phyloP scores from a whole-genome alignment of 35 echinoderm and acorn worm species.

The Eucidaris tribuloides region DNA sequence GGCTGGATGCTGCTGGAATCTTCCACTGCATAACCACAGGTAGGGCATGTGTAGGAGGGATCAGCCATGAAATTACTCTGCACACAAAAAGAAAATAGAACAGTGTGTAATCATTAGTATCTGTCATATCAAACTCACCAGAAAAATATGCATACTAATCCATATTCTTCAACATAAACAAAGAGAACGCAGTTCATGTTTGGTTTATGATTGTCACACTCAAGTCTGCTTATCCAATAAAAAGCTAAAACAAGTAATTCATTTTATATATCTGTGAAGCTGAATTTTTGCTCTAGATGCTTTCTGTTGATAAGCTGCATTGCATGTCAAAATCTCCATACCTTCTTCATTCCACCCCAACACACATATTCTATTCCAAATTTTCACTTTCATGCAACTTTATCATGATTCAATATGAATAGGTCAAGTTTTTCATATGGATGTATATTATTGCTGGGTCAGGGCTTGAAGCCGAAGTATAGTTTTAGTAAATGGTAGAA shows the following conservation, averaged over 20 bases:
- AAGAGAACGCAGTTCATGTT: not conserved
- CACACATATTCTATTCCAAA: too few species aligned
- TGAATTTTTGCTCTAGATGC: too few species aligned
- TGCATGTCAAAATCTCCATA: too few species aligned
- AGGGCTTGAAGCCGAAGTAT: too few species aligned
- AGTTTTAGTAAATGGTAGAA: too few species aligned
- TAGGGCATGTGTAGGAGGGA: constrained; percentile 77
- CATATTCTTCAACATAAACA: not conserved
- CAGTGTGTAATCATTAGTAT: not conserved
- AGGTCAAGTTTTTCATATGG: too few species aligned
- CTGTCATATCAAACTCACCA: not conserved
- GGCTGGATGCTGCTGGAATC: constrained; percentile 58
- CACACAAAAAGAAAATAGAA: constrained; percentile 1
- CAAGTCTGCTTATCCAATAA: not conserved
- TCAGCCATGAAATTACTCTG: constrained; percentile 88
- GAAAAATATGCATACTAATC: not conserved
- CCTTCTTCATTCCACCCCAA: too few species aligned
- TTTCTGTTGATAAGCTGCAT: too few species aligned
- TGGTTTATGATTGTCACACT: not conserved
- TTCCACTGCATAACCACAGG: constrained; percentile 59
- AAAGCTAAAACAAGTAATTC: not conserved
- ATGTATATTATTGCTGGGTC: too few species aligned
- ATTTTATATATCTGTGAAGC: not conserved
- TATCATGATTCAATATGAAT: too few species aligned
- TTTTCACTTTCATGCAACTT: too few species aligned